Evolutionary conservation across 2,888 invertebrate genomes (phyloP), one percentile per base, ranked within the genome.

Genomic region (Stenurella melanura): DNA sequence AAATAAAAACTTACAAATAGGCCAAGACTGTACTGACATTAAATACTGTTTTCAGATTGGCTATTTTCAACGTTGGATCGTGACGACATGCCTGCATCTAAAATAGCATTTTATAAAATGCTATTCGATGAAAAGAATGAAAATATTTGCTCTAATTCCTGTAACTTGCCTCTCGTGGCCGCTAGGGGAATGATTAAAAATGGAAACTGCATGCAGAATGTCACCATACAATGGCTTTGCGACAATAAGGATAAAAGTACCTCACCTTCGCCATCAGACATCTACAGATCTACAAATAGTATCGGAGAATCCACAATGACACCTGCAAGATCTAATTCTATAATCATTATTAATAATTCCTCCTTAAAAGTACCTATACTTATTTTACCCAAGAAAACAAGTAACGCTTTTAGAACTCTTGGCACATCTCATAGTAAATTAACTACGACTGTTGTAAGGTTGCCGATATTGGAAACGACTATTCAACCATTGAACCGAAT

Each of bases 101-200:
- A 76, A n/a, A 90, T 90, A 5, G 7, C n/a, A 73, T 87, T 91
- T n/a, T 90, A 90, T 81, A 86, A 84, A 74, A 85, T 90, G 50
- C 88, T 92, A 76, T 85, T 91, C 60, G 88, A 91, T 66, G 81
- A 86, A 1, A 81, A 86, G 1, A 89, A 89, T 75, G 91, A 90
- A 76, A 92, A 92, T 83, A 91, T 90, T 0, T 92, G 92, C 80
- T 81, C 90, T 58, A 87, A 88, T 26, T 90, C 91, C 0, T 92
- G 92, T 82, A 83, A 86, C 12, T 86, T 92, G 58, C 91, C 92
- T 0, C 80, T 92, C 0, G 90, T 90, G 67, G 84, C 90, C 0
- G 86, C 91, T 0, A 90, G 66, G 18, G 56, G 73, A 18, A 64
- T 83, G 54, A 73, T 84, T 3, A 26, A 77, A 30, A 74, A 82